A percentile compares a stretch with the other conserved stretches of the same genome.
Conservation (phyloP, 2,888 invertebrate genomes). For the Drosophila fungiperda region DNA sequence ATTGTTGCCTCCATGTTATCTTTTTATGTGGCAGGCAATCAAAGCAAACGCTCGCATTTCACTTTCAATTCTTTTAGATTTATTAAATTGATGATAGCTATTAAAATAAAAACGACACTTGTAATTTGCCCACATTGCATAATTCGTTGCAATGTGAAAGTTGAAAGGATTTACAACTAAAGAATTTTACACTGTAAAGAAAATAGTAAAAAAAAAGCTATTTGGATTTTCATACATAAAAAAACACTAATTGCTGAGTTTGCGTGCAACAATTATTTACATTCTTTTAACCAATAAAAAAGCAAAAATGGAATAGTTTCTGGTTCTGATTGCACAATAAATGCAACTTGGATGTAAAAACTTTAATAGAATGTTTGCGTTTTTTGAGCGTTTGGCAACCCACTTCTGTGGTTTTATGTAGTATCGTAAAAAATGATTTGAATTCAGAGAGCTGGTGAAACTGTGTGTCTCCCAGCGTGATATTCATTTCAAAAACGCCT, state of each 20-base stretch:
- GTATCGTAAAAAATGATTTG: constrained; percentile 9
- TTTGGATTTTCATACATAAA: background rate
- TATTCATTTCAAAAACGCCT: constrained; percentile 26
- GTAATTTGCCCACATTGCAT: constrained; percentile 10
- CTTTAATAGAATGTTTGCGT: background rate
- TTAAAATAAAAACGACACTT: background rate
- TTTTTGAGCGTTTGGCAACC: background rate
- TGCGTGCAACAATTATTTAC: background rate
- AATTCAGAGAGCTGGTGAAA: constrained; percentile 32
- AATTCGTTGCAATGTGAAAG: constrained; percentile 10
- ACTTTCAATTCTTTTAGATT: constrained; percentile 36
- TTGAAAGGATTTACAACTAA: background rate
- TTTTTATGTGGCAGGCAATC: constrained; percentile 14
- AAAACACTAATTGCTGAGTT: background rate
- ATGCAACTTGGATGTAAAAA: background rate
- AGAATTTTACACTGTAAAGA: background rate
- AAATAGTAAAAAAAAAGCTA: background rate
- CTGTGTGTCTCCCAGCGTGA: constrained; percentile 41
- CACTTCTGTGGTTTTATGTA: constrained; percentile 15
- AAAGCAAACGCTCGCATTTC: constrained; percentile 23
- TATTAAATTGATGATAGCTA: constrained; percentile 21
- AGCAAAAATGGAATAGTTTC: background rate
- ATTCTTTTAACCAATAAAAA: background rate
- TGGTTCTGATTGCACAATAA: background rate
- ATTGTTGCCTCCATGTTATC: background rate